Conservation (phyloP, 2,113 vertebrate genomes). For the Empidonax alnorum region DNA sequence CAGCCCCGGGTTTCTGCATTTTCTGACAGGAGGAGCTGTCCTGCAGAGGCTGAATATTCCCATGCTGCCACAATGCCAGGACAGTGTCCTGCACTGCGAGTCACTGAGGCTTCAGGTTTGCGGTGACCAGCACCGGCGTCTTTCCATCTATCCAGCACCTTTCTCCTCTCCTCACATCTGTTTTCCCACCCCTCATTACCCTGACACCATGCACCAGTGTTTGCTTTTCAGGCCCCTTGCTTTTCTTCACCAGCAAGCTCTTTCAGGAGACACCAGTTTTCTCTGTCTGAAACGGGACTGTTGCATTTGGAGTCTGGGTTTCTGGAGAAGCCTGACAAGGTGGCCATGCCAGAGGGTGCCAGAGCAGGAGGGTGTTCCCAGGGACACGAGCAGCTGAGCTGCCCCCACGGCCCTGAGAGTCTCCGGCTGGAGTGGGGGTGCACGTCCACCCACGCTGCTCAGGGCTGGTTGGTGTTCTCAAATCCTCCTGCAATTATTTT, state of each 20-base stretch:
- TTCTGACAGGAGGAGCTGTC: background rate
- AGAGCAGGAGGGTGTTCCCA: background rate
- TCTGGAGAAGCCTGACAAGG: background rate
- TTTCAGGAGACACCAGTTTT: background rate
- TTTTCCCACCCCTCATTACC: background rate
- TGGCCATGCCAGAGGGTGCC: background rate
- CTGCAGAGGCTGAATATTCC: background rate
- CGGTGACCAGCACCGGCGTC: background rate
- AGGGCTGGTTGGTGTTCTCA: fast-evolving
- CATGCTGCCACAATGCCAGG: fast-evolving
- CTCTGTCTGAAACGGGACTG: background rate
- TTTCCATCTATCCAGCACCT: background rate
- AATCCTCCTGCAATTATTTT: background rate
- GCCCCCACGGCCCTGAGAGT: fast-evolving
- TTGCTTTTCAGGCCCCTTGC: background rate
- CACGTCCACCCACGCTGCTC: background rate
- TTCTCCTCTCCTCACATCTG: background rate
- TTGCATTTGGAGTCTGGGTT: background rate
- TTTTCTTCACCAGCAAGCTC: background rate
- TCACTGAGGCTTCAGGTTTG: background rate
- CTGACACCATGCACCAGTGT: background rate
- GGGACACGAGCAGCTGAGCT: background rate
- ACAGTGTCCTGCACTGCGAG: fast-evolving
- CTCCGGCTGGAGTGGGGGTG: background rate
- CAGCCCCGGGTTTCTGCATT: background rate